These are phyloP conservation scores for Chauna torquata DNA, from an alignment of 2,113 vertebrate genomes.

Conservation along the genomic window DNA sequence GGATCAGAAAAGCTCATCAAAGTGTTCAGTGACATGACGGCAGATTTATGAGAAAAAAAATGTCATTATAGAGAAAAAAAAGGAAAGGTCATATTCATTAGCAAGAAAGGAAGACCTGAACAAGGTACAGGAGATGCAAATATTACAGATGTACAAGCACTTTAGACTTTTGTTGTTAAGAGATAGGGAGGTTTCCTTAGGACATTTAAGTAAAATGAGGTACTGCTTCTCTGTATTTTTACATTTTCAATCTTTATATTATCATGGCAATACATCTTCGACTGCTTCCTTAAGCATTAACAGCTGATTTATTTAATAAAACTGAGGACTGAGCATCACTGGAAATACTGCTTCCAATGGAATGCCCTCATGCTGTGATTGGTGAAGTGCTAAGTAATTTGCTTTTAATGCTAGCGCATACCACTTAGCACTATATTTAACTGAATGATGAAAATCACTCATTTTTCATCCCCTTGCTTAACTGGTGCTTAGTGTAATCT, in stretches of 20 bases:
- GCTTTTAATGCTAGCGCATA: slow-evolving; percentile 79
- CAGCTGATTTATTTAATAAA: slow-evolving; percentile 80
- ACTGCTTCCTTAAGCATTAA: slow-evolving; percentile 69
- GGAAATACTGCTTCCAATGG: slow-evolving; percentile 68
- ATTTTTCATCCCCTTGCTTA: slow-evolving; percentile 80
- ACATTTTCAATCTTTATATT: slow-evolving; percentile 33
- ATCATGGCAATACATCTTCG: background rate
- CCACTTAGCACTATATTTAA: slow-evolving; percentile 81
- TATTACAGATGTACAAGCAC: background rate
- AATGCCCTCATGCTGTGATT: slow-evolving; percentile 76
- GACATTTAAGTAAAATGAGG: slow-evolving; percentile 37
- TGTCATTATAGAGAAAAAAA: slow-evolving; percentile 25
- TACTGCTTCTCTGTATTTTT: slow-evolving; percentile 31
- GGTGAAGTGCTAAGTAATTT: slow-evolving; percentile 83
- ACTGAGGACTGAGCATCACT: slow-evolving; percentile 61
- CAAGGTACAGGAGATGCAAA: background rate
- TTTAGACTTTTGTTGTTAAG: slow-evolving; percentile 7
- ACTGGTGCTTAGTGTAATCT: slow-evolving; percentile 69
- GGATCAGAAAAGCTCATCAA: slow-evolving; percentile 62
- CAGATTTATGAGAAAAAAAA: slow-evolving; percentile 58
- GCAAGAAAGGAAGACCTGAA: slow-evolving; percentile 4
- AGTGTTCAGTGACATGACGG: slow-evolving; percentile 41
- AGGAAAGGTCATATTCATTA: slow-evolving; percentile 39
- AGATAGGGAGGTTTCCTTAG: background rate
- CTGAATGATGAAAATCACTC: slow-evolving; percentile 77